Evolutionary conservation across 2,113 vertebrate genomes (phyloP).

Genomic region (Pterocles orientalis): DNA sequence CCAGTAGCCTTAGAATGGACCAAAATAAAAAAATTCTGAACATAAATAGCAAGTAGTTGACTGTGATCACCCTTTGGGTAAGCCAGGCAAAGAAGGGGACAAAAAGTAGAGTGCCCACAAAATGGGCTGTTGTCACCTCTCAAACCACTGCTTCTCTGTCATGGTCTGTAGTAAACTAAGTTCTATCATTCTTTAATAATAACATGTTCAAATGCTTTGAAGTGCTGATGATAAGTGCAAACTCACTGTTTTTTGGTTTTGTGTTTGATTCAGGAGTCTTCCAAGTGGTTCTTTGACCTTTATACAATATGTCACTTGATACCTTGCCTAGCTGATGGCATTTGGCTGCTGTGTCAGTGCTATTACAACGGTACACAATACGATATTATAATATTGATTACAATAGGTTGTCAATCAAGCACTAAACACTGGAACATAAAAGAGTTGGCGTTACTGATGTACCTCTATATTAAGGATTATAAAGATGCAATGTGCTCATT

Average conservation of each 20-base stretch:
- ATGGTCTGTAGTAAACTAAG: not conserved
- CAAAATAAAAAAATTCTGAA: not conserved
- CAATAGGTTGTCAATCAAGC: not conserved
- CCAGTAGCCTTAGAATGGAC: not conserved
- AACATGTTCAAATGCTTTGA: not conserved
- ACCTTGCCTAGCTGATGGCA: not conserved
- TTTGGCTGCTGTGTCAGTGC: not conserved
- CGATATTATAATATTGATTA: too few species aligned
- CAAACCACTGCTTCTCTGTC: not conserved
- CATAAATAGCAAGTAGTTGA: not conserved
- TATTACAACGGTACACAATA: too few species aligned
- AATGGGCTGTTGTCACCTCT: not conserved
- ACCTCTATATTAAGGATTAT: not conserved
- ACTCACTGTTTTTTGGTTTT: not conserved
- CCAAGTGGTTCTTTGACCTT: not conserved
- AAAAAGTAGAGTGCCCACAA: not conserved
- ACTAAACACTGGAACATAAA: not conserved
- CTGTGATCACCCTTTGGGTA: too few species aligned
- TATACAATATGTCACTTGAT: not conserved
- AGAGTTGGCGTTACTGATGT: not conserved
- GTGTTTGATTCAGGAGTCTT: not conserved
- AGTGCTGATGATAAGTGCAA: not conserved
- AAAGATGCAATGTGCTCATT: not conserved
- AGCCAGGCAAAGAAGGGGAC: not conserved
- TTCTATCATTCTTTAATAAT: not conserved